Conservation (phyloP, 2,888 invertebrate genomes). For the Teinopalpus imperialis region DNA sequence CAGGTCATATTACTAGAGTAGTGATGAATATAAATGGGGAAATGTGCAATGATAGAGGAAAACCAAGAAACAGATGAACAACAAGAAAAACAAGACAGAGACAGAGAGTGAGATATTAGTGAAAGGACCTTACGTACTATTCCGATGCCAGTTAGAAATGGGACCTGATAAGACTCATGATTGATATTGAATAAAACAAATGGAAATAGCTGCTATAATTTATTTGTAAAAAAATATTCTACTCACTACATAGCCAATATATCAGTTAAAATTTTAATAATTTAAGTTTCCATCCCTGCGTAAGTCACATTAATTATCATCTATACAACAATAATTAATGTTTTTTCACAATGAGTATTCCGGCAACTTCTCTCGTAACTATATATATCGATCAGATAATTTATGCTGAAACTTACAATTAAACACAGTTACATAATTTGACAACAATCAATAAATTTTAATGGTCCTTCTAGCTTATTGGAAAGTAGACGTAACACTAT, state of each 20-base stretch:
- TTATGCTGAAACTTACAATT: slow-evolving; percentile 77
- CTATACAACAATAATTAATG: slow-evolving; percentile 80
- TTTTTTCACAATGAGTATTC: slow-evolving; percentile 78
- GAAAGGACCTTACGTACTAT: too few relatives aligned
- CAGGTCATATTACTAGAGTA: too few relatives aligned
- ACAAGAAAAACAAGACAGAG: too few relatives aligned
- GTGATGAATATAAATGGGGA: too few relatives aligned
- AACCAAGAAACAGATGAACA: too few relatives aligned
- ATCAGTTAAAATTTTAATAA: slow-evolving; percentile 82
- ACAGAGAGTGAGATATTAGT: too few relatives aligned
- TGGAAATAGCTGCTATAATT: slow-evolving; percentile 79
- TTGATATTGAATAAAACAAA: slow-evolving; percentile 38
- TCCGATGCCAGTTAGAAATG: too few relatives aligned
- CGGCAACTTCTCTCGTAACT: slow-evolving; percentile 56
- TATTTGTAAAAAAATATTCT: slow-evolving; percentile 88
- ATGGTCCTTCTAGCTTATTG: slow-evolving; percentile 72
- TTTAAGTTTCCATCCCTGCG: slow-evolving; percentile 83
- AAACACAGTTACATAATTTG: slow-evolving; percentile 56
- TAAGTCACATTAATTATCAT: slow-evolving; percentile 82
- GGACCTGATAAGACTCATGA: too few relatives aligned
- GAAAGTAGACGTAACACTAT: slow-evolving; percentile 50
- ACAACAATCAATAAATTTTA: slow-evolving; percentile 59
- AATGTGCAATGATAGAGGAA: too few relatives aligned
- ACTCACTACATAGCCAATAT: slow-evolving; percentile 86
- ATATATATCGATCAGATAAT: slow-evolving; percentile 72